Conservation (phyloP, 37 sponge, comb jelly and placozoan genomes). For the Chondrilla cf. caribensis region DNA sequence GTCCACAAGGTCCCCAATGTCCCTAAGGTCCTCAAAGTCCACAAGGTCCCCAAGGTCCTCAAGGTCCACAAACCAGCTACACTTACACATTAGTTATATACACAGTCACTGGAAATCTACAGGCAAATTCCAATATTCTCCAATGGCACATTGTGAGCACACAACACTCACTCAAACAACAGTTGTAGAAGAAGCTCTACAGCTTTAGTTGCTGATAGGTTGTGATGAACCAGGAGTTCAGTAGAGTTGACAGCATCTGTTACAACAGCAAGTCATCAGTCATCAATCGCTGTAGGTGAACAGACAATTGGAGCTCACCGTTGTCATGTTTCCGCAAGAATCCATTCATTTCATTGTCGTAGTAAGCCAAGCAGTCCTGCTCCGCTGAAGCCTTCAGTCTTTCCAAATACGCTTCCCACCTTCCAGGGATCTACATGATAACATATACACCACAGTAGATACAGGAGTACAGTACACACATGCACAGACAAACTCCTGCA, state of each 20-base stretch:
- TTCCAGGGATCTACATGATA: conserved; percentile 52
- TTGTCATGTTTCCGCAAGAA: conserved; percentile 36
- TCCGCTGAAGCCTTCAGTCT: conserved; percentile 58
- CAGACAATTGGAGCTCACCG: conserved; percentile 30
- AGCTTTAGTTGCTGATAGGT: conserved; percentile 29
- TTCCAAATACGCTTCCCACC: conserved; percentile 72
- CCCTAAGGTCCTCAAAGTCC: too few species aligned
- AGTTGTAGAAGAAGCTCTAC: conserved; percentile 57
- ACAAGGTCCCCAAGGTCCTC: too few species aligned
- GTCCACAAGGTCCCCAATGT: too few species aligned
- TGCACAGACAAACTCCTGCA: background rate
- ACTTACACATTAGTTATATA: too few species aligned
- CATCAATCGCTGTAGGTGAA: background rate
- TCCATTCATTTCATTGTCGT: conserved; percentile 69
- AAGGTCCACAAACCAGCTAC: too few species aligned
- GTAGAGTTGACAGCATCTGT: conserved; percentile 71
- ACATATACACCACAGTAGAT: background rate
- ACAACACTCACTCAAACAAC: conserved; percentile 61
- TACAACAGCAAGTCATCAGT: conserved; percentile 2
- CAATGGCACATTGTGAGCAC: too few species aligned
- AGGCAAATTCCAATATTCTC: too few species aligned
- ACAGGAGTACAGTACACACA: background rate
- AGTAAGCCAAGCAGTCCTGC: conserved; percentile 75
- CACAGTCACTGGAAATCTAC: too few species aligned
- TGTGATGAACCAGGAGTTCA: conserved; percentile 59